Evolutionary conservation across 2,888 invertebrate genomes (phyloP).

Genomic region (Hydroisotoma schaefferi): DNA sequence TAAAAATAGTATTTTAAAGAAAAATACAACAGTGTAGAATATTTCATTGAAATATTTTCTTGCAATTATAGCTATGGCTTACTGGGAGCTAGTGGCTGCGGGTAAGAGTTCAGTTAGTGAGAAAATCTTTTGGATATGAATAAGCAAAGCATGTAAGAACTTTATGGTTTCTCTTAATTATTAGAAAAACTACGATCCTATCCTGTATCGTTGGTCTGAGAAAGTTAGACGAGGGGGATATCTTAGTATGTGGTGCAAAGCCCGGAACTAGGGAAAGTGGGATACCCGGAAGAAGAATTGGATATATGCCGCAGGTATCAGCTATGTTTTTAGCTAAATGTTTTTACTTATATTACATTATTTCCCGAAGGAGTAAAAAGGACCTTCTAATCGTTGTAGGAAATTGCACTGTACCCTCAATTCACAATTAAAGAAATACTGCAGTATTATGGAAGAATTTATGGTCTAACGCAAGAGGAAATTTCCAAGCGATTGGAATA

Average conservation of each 20-base stretch:
- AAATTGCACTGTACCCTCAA: constrained; percentile 26
- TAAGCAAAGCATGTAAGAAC: no score
- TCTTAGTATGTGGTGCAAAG: constrained; percentile 51
- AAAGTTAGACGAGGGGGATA: constrained; percentile 51
- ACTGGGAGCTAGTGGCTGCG: constrained; percentile 89
- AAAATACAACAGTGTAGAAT: neutral
- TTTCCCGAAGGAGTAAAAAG: neutral
- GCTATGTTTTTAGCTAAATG: neutral
- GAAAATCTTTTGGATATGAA: no score
- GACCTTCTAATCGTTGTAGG: constrained; percentile 18
- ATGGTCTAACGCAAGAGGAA: constrained; percentile 22
- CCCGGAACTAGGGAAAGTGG: constrained; percentile 52
- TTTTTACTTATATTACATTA: neutral
- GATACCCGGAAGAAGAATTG: constrained; percentile 53
- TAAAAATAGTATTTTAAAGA: neutral
- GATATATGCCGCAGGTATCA: constrained; percentile 53
- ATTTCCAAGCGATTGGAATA: constrained; percentile 11
- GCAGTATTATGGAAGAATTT: constrained; percentile 31
- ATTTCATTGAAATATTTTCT: neutral
- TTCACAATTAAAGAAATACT: constrained; percentile 28
- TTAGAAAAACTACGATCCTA: constrained; percentile 27
- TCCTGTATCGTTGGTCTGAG: constrained; percentile 53
- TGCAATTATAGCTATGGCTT: constrained; percentile 73
- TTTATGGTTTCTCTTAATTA: neutral
- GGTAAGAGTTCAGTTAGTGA: no score